Evolutionary conservation across 2,888 invertebrate species (phyloP), one percentile per base, ranked within the genome.

Genomic region (Pseudococcus longispinus): DNA sequence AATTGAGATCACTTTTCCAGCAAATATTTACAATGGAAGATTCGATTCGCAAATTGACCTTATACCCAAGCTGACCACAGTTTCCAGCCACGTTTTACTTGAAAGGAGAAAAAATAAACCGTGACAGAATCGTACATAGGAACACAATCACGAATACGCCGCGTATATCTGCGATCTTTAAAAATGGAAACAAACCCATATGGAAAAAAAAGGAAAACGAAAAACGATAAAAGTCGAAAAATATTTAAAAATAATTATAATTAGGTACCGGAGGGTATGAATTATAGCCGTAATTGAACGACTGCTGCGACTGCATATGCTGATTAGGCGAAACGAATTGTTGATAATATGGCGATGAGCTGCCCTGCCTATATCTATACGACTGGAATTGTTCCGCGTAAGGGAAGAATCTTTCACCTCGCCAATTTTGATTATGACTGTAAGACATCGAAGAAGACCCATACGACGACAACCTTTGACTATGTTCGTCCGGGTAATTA

Each of bases 381-480:
- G 85, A 60, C 23, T 20, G 85, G 46, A 85, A 74, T 15, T 70
- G 85, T 44, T 89, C 91, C 90, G 89, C 91, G 91, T 89, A 83
- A 87, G 82, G 83, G 65, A 60, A 87, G 65, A 60, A 87, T 11
- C 77, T 37, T 37, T 85, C 85, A 77, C 26, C 44, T 85, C 77
- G 74, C 74, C 85, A 85, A 29, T 85, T 85, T 29, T 85, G 85
- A 74, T 46, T 85, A 55, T 55, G 84, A 32, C 32, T 44, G 20
- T 84, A 84, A 32, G 84, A 60, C 55, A 60, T 37, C 11, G 55
- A 29, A 13, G 84, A 18, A 6, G 84, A 60, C 9, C 55, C 29
- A 20, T 51, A 51, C 13, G 55, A 29, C 6, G 55, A 84, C 29
- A 32, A 29, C 23, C 84, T 44, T 60, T 84, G 84, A 55, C 51